A percentile compares a stretch with the other conserved stretches of the same genome.
These are phyloP conservation scores for Myathropa florea DNA, from an alignment of 2,888 invertebrate species.

Conservation along the genomic window DNA sequence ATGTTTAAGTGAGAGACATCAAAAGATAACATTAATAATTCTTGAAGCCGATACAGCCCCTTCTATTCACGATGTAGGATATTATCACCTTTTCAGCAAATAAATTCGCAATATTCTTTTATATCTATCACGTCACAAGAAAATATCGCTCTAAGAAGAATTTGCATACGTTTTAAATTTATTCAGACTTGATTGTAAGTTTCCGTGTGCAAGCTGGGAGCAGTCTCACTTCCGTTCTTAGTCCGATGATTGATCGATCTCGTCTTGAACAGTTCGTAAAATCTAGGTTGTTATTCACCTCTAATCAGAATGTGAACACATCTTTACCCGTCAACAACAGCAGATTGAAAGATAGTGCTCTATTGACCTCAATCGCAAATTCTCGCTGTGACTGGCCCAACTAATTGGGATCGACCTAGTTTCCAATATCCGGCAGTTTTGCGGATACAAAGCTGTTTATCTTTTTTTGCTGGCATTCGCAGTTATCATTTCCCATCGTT, in stretches of 20 bases:
- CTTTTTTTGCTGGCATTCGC: conserved; percentile 4
- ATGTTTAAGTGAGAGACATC: too few species aligned
- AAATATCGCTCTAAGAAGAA: background rate
- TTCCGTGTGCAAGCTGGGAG: background rate
- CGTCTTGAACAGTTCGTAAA: background rate
- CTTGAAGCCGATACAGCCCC: too few species aligned
- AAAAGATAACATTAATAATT: too few species aligned
- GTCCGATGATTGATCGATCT: background rate
- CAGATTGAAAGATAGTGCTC: background rate
- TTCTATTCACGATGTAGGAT: too few species aligned
- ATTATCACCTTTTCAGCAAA: too few species aligned
- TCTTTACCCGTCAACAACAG: background rate
- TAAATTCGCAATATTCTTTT: background rate
- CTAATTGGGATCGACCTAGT: conserved; percentile 42
- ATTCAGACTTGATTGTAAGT: background rate
- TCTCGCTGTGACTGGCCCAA: background rate
- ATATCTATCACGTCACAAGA: background rate
- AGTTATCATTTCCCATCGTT: conserved; percentile 31
- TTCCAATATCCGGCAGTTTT: conserved; percentile 38
- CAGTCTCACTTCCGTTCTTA: background rate
- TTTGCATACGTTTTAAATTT: background rate
- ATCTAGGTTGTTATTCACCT: background rate
- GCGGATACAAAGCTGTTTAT: conserved; percentile 35
- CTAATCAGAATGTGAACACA: conserved; percentile 1
- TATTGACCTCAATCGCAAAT: background rate